Evolutionary conservation across 1,140 invertebrate genomes (phyloP).

Genomic region (Papilio glaucus): DNA sequence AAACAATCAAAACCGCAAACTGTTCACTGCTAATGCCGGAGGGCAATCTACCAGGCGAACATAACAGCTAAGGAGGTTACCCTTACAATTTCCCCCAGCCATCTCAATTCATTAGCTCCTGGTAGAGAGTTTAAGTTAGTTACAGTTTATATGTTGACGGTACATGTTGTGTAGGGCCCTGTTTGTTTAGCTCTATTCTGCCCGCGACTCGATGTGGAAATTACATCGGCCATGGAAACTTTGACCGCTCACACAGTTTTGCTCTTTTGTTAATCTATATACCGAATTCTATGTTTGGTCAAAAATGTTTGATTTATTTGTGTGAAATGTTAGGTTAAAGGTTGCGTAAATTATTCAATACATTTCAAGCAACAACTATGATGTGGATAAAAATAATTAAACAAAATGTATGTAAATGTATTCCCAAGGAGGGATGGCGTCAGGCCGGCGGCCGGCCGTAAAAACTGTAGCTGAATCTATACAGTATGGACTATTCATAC

Average conservation of each 20-base stretch:
- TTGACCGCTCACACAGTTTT: conserved; percentile 34
- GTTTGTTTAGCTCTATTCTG: conserved; percentile 40
- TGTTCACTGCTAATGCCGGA: background rate
- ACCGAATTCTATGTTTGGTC: conserved; percentile 4
- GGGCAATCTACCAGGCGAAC: conserved; percentile 45
- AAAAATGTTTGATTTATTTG: too few relatives aligned
- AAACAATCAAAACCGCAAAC: background rate
- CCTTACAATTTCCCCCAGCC: conserved; percentile 46
- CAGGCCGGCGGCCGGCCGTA: too few relatives aligned
- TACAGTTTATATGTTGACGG: conserved; percentile 50
- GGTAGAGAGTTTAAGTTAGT: conserved; percentile 51
- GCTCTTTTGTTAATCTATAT: conserved; percentile 29
- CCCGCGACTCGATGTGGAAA: background rate
- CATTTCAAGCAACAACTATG: too few relatives aligned
- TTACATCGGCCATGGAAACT: conserved; percentile 17
- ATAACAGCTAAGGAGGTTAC: conserved; percentile 49
- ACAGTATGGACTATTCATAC: too few relatives aligned
- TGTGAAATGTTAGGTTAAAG: too few relatives aligned
- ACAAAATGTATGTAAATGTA: too few relatives aligned
- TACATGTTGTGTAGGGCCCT: conserved; percentile 42
- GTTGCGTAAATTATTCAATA: too few relatives aligned
- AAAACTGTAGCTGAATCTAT: too few relatives aligned
- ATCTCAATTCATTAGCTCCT: conserved; percentile 55
- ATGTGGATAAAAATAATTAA: too few relatives aligned
- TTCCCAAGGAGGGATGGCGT: too few relatives aligned